These are phyloP conservation scores for Cyanoramphus novaezelandiae DNA, from an alignment of 2,113 vertebrate genomes.

Conservation along the genomic window DNA sequence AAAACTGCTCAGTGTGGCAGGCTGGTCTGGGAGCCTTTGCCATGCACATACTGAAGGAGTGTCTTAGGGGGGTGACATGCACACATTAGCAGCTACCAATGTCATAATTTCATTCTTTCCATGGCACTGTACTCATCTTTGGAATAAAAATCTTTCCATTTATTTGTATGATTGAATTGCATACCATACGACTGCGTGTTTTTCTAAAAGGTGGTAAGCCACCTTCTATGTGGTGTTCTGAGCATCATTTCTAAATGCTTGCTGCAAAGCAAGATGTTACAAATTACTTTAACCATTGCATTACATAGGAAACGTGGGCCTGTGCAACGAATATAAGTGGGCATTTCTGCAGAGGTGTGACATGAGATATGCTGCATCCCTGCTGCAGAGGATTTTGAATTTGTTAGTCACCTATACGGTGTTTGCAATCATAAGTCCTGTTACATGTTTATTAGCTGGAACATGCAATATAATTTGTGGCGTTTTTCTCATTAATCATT, in stretches of 20 bases:
- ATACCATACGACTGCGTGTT: accelerated
- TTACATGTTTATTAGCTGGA: not conserved
- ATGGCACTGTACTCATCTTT: not conserved
- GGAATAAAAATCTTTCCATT: not conserved
- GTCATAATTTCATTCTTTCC: not conserved
- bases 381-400: not conserved
- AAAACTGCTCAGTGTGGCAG: not conserved
- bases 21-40: not conserved
- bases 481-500: not conserved
- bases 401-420: not conserved
- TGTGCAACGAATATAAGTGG: not conserved
- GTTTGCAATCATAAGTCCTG: not conserved
- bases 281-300: not conserved
- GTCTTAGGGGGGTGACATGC: not conserved
- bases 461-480: not conserved
- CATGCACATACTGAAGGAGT: not conserved
- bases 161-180: not conserved
- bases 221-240: not conserved
- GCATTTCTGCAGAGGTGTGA: not conserved
- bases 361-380: not conserved
- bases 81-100: not conserved
- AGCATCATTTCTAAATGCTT: not conserved
- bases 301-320: not conserved
- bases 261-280: not conserved
- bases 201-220: not conserved